phyloP scores from a whole-genome alignment of 2,888 invertebrate species.

The Mythimna albipuncta region DNA sequence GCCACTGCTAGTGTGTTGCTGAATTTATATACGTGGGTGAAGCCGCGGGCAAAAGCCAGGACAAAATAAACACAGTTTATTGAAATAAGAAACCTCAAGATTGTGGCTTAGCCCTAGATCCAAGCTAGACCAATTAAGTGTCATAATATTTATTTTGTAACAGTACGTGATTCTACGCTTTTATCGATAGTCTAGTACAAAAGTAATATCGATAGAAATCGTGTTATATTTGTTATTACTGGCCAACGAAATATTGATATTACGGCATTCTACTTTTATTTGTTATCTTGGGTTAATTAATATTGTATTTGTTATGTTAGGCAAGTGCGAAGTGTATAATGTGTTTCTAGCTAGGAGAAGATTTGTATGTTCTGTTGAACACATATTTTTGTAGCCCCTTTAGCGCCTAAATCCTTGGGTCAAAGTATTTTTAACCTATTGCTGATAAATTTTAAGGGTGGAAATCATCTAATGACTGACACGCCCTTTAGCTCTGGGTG shows the following conservation, averaged over 20 bases:
- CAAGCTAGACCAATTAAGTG: slow-evolving; percentile 15
- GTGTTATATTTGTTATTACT: slow-evolving; percentile 11
- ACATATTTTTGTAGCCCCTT: too few species aligned
- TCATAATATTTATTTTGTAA: slow-evolving; percentile 39
- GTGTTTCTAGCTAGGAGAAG: slow-evolving; percentile 1
- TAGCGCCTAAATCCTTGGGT: too few species aligned
- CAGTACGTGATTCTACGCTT: slow-evolving; percentile 43
- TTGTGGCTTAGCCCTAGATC: not conserved
- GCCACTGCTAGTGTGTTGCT: too few species aligned
- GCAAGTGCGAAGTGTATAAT: slow-evolving; percentile 15
- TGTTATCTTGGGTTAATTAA: slow-evolving; percentile 29
- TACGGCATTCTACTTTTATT: slow-evolving; percentile 27
- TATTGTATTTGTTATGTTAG: slow-evolving; percentile 20
- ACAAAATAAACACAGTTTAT: slow-evolving; percentile 9
- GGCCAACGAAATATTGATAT: slow-evolving; percentile 26
- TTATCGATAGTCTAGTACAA: slow-evolving; percentile 12
- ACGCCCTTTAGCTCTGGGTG: too few species aligned
- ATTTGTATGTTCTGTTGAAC: slow-evolving; percentile 3
- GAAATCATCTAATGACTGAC: too few species aligned
- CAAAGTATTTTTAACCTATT: too few species aligned
- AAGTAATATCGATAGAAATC: slow-evolving; percentile 13
- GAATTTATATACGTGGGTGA: too few species aligned
- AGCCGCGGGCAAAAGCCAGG: not conserved
- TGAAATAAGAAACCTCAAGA: slow-evolving; percentile 32
- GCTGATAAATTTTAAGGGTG: too few species aligned